Percentiles rank a stretch among this genome's conserved stretches.
Conservation (phyloP, 2,797 vertebrate genomes). For the Aulostomus chinensis region DNA sequence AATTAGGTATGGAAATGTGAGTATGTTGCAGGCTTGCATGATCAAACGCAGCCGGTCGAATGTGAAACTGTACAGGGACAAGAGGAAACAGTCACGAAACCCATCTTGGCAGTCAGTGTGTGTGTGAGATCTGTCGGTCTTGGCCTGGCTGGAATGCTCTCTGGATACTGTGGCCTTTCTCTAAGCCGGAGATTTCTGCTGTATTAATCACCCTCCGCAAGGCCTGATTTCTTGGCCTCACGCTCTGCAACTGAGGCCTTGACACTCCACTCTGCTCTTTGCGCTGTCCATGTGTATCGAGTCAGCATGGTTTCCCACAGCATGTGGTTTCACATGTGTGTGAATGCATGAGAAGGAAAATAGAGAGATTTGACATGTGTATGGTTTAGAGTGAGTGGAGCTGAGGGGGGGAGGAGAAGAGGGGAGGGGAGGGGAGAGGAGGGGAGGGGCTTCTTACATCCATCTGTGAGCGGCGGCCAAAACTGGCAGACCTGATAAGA, state of each 20-base stretch:
- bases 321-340: slow-evolving; percentile 52
- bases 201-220: slow-evolving; percentile 67
- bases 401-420: neutral
- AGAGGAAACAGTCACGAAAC: slow-evolving; percentile 58
- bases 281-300: slow-evolving; percentile 38
- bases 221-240: slow-evolving; percentile 71
- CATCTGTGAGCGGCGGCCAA: slow-evolving; percentile 40
- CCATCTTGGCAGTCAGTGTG: slow-evolving; percentile 42
- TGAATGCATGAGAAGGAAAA: slow-evolving; percentile 45
- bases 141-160: slow-evolving; percentile 58
- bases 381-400: slow-evolving; percentile 27
- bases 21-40: slow-evolving; percentile 49
- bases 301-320: slow-evolving; percentile 67
- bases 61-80: slow-evolving; percentile 56
- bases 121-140: slow-evolving; percentile 24
- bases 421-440: neutral
- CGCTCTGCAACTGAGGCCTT: slow-evolving; percentile 42
- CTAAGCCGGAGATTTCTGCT: slow-evolving; percentile 61
- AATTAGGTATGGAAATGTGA: slow-evolving; percentile 65
- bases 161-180: slow-evolving; percentile 65
- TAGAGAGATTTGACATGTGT: slow-evolving; percentile 38
- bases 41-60: slow-evolving; percentile 58
- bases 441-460: slow-evolving; percentile 1
- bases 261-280: slow-evolving; percentile 47
- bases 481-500: slow-evolving; percentile 76